phyloP scores from a whole-genome alignment of 2,888 invertebrate genomes.

The Drosophila eohydei region DNA sequence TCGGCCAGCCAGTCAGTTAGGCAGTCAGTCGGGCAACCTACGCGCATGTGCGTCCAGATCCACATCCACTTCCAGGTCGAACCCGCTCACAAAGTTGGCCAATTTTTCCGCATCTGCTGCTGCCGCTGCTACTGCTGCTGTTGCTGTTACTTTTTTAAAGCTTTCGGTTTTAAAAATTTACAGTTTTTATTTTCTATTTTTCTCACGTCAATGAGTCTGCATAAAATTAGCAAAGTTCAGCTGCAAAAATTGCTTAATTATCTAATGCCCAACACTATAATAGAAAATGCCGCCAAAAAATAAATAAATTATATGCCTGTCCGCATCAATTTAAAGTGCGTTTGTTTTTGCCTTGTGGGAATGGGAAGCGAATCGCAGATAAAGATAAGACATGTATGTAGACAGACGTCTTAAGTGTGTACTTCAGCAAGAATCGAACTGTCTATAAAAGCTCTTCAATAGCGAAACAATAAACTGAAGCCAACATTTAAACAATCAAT shows the following conservation, averaged over 20 bases:
- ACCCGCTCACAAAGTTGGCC: slow-evolving; percentile 50
- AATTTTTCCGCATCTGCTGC: slow-evolving; percentile 71
- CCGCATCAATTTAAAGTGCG: slow-evolving; percentile 38
- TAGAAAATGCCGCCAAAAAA: slow-evolving; percentile 47
- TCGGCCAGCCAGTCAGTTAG: slow-evolving; percentile 31
- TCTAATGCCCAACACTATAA: slow-evolving; percentile 43
- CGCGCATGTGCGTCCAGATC: slow-evolving; percentile 66
- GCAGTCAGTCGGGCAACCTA: slow-evolving; percentile 49
- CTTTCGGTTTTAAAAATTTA: slow-evolving; percentile 45
- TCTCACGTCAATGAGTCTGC: slow-evolving; percentile 65
- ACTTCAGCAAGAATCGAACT: slow-evolving; percentile 3
- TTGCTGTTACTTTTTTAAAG: slow-evolving; percentile 12
- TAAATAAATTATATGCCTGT: slow-evolving; percentile 50
- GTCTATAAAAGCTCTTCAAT: slow-evolving; percentile 27
- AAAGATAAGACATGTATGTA: not conserved
- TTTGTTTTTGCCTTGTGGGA: slow-evolving; percentile 38
- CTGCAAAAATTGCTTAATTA: slow-evolving; percentile 58
- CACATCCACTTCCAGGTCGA: slow-evolving; percentile 64
- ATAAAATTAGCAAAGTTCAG: slow-evolving; percentile 65
- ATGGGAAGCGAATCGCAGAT: slow-evolving; percentile 32
- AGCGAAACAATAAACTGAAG: slow-evolving; percentile 37
- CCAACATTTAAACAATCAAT: slow-evolving; percentile 21
- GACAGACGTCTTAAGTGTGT: not conserved
- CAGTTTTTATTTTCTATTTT: slow-evolving; percentile 37
- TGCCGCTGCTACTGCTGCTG: slow-evolving; percentile 6